A percentile compares a stretch with the other conserved stretches of the same genome.
Evolutionary conservation across 2,888 invertebrate genomes (phyloP).

Genomic region (Cosmia pyralina): DNA sequence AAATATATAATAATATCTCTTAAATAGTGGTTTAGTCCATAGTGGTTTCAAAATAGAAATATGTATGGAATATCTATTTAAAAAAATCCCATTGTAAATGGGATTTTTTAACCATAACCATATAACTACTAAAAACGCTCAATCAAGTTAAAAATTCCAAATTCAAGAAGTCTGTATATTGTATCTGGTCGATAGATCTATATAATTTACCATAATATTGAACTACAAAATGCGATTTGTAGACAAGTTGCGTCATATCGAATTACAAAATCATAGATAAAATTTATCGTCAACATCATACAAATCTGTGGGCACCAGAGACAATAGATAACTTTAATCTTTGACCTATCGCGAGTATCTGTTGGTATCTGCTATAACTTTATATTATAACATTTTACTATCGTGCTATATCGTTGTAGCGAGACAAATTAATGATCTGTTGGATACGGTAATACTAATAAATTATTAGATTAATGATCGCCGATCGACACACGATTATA

Average conservation of each 20-base stretch:
- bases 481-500: slow-evolving; percentile 36
- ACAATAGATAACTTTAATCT: slow-evolving; percentile 51
- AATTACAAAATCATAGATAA: slow-evolving; percentile 22
- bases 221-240: slow-evolving; percentile 5
- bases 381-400: slow-evolving; percentile 13
- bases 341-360: slow-evolving; percentile 24
- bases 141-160: neutral
- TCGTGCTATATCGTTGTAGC: neutral
- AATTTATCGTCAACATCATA: slow-evolving; percentile 28
- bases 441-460: slow-evolving; percentile 33
- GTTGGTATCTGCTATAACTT: slow-evolving; percentile 2
- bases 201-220: neutral
- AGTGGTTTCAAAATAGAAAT: no score
- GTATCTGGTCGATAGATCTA: neutral
- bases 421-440: slow-evolving; percentile 50
- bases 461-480: slow-evolving; percentile 48
- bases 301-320: slow-evolving; percentile 27
- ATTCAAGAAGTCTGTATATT: neutral
- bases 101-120: no score
- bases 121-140: no score
- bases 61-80: no score
- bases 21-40: no score
- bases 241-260: slow-evolving; percentile 2
- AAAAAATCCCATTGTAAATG: no score
- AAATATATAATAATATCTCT: no score